Evolutionary conservation across 2,888 invertebrate species (phyloP), one percentile per base, ranked within the genome.

Genomic region (Aleiodes alternator): DNA sequence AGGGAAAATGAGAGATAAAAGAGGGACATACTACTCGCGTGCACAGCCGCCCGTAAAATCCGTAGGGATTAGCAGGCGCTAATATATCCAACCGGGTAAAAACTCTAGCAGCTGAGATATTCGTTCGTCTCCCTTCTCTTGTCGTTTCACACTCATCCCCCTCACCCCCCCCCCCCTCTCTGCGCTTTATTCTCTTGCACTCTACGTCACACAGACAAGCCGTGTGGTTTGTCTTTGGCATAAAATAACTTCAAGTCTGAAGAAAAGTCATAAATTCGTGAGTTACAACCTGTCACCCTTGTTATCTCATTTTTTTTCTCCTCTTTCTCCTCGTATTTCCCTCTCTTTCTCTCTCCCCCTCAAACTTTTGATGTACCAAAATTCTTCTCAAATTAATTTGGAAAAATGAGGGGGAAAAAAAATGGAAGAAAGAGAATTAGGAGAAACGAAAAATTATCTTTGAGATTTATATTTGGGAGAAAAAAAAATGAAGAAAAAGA

Each of bases 91-190:
- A 8, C 83, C 82, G 83, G 80, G 83, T 86, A 88, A 88, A 88
- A 88, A 88, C 83, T 84, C 84, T 80, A 85, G 84, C 88, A 85
- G 86, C 87, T 87, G 88, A 88, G 86, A 85, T 86, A 86, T 87
- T 88, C 85, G 81, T 84, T 83, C 81, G 77, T 80, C 79, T 77
- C 76, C 66, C 72, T 34, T 59, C 76, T 78, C 66, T 59, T 73
- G 51, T 72, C 74, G 71, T 57, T 59, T 50, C 71, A 23, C 23
- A 23, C 72, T 57, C 64, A 48, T 29, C 69, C 23, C 29, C 57
- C 53, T 50, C 69, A 23, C 23, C 2, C 61, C 23, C 48, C 64
- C 57, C 64, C 68, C 51, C 69, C 34, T 68, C 23, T 56, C 23
- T 23, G 23, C 61, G 38, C 50, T 64, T 16, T 31, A 56, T 69